phyloP scores from a whole-genome alignment of 92 coral and sea anemone genomes.

The Palythoa grandis region DNA sequence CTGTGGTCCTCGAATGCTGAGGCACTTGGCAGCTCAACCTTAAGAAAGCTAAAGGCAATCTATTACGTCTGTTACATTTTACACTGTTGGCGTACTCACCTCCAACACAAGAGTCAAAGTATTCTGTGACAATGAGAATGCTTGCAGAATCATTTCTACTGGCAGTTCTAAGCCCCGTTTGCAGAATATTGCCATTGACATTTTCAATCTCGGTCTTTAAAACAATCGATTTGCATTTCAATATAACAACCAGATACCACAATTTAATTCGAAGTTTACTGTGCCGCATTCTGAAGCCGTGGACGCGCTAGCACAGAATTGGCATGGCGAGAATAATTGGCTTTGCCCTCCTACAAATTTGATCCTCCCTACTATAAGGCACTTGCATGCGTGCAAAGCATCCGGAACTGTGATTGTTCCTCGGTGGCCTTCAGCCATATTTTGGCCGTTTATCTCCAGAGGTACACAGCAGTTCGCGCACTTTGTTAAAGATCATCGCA shows the following conservation, averaged over 20 bases:
- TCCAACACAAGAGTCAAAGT: neutral
- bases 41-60: too few species aligned
- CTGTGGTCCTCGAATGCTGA: too few species aligned
- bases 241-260: neutral
- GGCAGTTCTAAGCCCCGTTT: too few species aligned
- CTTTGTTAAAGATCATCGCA: too few species aligned
- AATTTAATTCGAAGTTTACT: constrained; percentile 29
- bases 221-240: constrained; percentile 7
- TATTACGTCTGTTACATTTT: too few species aligned
- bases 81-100: neutral
- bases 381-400: neutral
- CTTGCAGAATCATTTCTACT: constrained; percentile 9
- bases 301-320: constrained; percentile 16
- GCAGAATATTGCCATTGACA: neutral
- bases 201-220: constrained; percentile 22
- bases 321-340: constrained; percentile 33
- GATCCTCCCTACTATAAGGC: neutral
- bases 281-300: neutral
- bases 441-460: too few species aligned
- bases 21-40: too few species aligned
- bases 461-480: too few species aligned
- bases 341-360: constrained; percentile 19
- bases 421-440: too few species aligned
- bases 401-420: too few species aligned
- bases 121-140: neutral